A percentile compares a stretch with the other conserved stretches of the same genome.
phyloP scores from a whole-genome alignment of 2,113 vertebrate species.

The Ageneiosus marmoratus region DNA sequence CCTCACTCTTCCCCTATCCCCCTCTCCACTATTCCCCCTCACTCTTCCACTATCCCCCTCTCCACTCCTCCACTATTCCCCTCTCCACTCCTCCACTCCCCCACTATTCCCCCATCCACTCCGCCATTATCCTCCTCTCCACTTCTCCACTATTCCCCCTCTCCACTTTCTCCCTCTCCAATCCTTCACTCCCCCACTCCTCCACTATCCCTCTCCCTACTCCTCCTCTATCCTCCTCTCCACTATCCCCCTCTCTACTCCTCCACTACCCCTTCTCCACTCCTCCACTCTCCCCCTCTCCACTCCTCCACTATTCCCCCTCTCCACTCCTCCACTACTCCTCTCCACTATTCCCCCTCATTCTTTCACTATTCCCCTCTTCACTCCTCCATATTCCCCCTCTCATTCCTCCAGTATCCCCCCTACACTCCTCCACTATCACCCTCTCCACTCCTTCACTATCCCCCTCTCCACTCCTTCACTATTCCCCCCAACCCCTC shows the following conservation, averaged over 20 bases:
- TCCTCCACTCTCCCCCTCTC: conserved; percentile 15
- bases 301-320: neutral
- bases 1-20: conserved; percentile 37
- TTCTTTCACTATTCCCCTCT: conserved; percentile 25
- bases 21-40: conserved; percentile 35
- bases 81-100: neutral
- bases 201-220: neutral
- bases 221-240: no score
- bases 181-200: conserved; percentile 16
- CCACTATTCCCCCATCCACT: no score
- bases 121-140: conserved; percentile 19
- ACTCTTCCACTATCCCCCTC: conserved; percentile 40
- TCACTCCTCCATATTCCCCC: no score
- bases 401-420: neutral
- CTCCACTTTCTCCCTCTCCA: conserved; percentile 55
- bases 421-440: neutral
- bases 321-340: neutral
- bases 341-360: neutral
- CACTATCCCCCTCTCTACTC: neutral
- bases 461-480: neutral
- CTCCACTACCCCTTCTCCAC: no score
- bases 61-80: no score
- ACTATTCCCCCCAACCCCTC: neutral
- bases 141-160: conserved; percentile 10
- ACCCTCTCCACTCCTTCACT: conserved; percentile 8